A percentile compares a stretch with the other conserved stretches of the same genome.
phyloP scores from a whole-genome alignment of 2,113 vertebrate genomes.

The Benitochromis conjunctus region DNA sequence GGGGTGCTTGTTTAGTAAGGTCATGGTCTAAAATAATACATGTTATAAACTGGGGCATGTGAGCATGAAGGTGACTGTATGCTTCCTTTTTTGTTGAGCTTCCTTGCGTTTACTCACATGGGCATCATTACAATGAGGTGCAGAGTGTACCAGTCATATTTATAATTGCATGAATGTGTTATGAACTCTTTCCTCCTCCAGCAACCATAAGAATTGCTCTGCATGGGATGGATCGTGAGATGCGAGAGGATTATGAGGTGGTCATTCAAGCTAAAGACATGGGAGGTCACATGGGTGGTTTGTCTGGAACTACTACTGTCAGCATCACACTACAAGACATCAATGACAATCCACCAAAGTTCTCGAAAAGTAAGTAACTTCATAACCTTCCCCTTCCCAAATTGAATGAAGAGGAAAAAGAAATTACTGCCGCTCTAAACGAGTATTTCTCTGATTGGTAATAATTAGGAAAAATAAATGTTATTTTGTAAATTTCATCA shows the following conservation, averaged over 20 bases:
- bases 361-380: conserved; percentile 88
- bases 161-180: conserved; percentile 45
- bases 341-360: conserved; percentile 98
- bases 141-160: conserved; percentile 31
- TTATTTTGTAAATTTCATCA: conserved; percentile 17
- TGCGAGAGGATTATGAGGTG: conserved; percentile 94
- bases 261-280: conserved; percentile 99
- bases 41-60: neutral
- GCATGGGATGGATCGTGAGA: conserved; percentile 97
- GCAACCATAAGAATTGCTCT: conserved; percentile 96
- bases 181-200: conserved; percentile 58
- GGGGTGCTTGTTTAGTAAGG: conserved; percentile 10
- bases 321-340: conserved; percentile 93
- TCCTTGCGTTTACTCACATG: neutral
- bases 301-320: conserved; percentile 95
- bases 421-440: neutral
- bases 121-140: conserved; percentile 18
- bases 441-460: conserved; percentile 3
- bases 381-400: neutral
- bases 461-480: conserved; percentile 37
- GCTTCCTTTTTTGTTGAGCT: neutral
- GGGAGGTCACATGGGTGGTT: conserved; percentile 96
- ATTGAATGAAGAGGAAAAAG: neutral
- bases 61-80: conserved; percentile 28
- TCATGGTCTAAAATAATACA: conserved; percentile 17